phyloP scores from a whole-genome alignment of 2,888 invertebrate genomes.

The Hedya salicella region DNA sequence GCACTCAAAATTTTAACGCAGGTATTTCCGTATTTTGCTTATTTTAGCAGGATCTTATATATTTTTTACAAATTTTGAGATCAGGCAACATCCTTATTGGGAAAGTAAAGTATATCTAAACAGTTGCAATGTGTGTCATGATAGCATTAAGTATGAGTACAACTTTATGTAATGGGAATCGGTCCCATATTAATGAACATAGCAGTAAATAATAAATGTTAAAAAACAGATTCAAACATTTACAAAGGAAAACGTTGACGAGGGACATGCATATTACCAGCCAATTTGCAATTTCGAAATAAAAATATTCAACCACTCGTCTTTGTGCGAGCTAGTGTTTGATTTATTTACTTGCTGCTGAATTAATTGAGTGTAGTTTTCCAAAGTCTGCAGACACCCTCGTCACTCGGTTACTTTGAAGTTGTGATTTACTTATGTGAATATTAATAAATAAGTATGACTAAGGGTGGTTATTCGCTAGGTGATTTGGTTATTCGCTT shows the following conservation, averaged over 20 bases:
- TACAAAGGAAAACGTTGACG: slow-evolving; percentile 52
- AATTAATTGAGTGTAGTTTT: slow-evolving; percentile 45
- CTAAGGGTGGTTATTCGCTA: slow-evolving; percentile 41
- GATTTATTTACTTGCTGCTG: slow-evolving; percentile 48
- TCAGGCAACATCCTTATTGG: too few species aligned
- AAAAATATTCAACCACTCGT: slow-evolving; percentile 62
- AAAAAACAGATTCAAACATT: slow-evolving; percentile 47
- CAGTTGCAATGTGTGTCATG: too few species aligned
- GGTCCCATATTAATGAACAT: too few species aligned
- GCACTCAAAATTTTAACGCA: too few species aligned
- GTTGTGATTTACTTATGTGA: slow-evolving; percentile 21
- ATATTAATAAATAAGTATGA: slow-evolving; percentile 42
- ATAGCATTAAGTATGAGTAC: too few species aligned
- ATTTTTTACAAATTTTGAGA: too few species aligned
- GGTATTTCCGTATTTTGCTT: too few species aligned
- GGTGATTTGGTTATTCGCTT: slow-evolving; percentile 3
- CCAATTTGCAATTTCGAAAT: slow-evolving; percentile 74
- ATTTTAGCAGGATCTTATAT: too few species aligned
- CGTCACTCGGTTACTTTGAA: slow-evolving; percentile 34
- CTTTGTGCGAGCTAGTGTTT: slow-evolving; percentile 64
- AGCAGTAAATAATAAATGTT: not conserved
- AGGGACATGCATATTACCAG: slow-evolving; percentile 74
- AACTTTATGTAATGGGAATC: too few species aligned
- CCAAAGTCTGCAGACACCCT: slow-evolving; percentile 33
- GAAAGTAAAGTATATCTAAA: too few species aligned